Conservation (phyloP, 2,888 invertebrate species). For the Cetonia aurata region DNA sequence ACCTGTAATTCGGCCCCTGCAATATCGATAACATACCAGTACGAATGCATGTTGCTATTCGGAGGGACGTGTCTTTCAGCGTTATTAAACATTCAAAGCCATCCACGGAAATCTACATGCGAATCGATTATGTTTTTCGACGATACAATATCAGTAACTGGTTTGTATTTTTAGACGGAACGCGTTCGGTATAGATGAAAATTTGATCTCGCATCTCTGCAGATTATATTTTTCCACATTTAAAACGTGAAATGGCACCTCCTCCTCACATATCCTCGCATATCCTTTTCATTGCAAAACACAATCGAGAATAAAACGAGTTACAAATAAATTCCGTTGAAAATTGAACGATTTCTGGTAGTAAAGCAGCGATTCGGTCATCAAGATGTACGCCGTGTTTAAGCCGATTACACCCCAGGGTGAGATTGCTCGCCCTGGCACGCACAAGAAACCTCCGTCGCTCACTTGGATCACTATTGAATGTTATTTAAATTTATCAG, state of each 20-base stretch:
- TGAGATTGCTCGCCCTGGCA: constrained; percentile 64
- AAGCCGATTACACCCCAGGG: constrained; percentile 66
- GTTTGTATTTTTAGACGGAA: not conserved
- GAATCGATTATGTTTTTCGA: constrained; percentile 20
- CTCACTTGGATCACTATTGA: constrained; percentile 59
- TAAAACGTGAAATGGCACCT: not conserved
- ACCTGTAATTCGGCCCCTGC: constrained; percentile 55
- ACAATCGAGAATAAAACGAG: constrained; percentile 32
- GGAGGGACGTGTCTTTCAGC: constrained; percentile 55
- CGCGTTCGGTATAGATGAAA: not conserved
- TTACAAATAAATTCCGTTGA: constrained; percentile 62
- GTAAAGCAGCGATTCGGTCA: constrained; percentile 66
- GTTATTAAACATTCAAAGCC: constrained; percentile 35
- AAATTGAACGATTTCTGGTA: constrained; percentile 63
- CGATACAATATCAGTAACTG: too few species aligned
- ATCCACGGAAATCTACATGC: constrained; percentile 34
- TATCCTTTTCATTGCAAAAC: constrained; percentile 4
- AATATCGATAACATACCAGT: constrained; percentile 63
- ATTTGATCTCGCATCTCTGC: constrained; percentile 1
- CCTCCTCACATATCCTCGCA: too few species aligned
- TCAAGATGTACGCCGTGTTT: constrained; percentile 67
- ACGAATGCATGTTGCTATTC: constrained; percentile 61
- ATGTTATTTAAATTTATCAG: constrained; percentile 59
- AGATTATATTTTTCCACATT: not conserved
- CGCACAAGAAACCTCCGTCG: constrained; percentile 59